Base-by-base conservation (phyloP, 2,113 vertebrate genomes). In the Oxygymnocypris stewartii region DNA sequence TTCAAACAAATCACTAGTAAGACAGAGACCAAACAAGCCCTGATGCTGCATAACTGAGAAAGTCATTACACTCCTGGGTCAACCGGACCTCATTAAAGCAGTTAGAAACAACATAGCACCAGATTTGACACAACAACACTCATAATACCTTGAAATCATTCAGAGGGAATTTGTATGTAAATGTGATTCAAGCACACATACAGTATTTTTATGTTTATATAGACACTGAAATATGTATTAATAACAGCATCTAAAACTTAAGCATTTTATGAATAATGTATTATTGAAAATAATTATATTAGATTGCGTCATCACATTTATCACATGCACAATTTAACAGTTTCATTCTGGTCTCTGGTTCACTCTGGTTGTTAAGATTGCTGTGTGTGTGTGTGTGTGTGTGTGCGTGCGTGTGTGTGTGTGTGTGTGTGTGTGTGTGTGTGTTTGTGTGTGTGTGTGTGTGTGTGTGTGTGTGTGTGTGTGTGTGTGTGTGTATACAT, bases 1-100 rank as follows among this genome's bases (percentile, higher is more conserved):
- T 57, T 57, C 47, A 74, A 51, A 42, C 65, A 57, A 51, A 71
- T 83, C 63, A 37, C 20, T 82, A 74, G 51, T 78, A 54, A 35
- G 47, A 57, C 54, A 57, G 54, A 57, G 18, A 18, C 23, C 23
- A 82, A 20, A 20, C 18, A 40, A 25, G 28, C 11, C 80, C 40
- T 65, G 4, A 47, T 44, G 35, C 9, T 37, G 6, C 35, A 25
- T 79, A 59, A 65, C 23, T 28, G 37, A 81, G 31, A 59, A 37
- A 37, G 51, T 23, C 51, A 23, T 37, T 49, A 25, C 7, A 18
- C 44, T 77, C 23, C 35, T 79, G 11, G 35, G 79, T 63, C 37
- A 42, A 25, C 23, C 16, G 31, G 35, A 63, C 57, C 9, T 80
- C 57, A 80, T 80, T 25, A 42, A 25, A 63, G 35, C 57, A 25